phyloP scores from a whole-genome alignment of 2,888 invertebrate genomes.

The Lypha dubia region DNA sequence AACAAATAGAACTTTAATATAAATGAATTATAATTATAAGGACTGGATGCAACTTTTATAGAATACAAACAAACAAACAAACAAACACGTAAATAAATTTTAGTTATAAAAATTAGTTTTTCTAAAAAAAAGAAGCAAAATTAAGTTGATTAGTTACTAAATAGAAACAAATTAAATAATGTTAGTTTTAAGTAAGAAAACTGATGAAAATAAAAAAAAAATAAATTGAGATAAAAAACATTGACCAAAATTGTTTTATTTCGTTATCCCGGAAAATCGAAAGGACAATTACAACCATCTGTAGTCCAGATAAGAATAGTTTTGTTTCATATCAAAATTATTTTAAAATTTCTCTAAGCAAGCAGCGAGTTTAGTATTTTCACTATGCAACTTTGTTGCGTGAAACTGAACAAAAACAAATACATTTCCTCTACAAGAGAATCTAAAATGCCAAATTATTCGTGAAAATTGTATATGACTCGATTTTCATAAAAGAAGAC shows the following conservation, averaged over 20 bases:
- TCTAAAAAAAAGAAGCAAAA: neutral
- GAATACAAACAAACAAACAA: too few relatives aligned
- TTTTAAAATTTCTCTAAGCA: too few relatives aligned
- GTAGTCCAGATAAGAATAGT: too few relatives aligned
- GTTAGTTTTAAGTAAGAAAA: constrained; percentile 43
- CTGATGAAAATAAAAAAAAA: neutral
- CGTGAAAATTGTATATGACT: too few relatives aligned
- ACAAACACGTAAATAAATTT: constrained; percentile 15
- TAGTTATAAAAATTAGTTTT: constrained; percentile 11
- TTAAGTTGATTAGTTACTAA: constrained; percentile 6
- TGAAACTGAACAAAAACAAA: too few relatives aligned
- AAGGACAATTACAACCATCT: too few relatives aligned
- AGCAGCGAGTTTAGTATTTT: too few relatives aligned
- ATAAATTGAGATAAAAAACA: constrained; percentile 40
- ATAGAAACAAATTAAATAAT: constrained; percentile 27
- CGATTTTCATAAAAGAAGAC: too few relatives aligned
- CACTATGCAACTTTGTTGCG: too few relatives aligned
- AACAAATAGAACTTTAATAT: constrained; percentile 1
- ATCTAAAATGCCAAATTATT: too few relatives aligned
- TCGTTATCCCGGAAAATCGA: neutral
- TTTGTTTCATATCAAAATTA: too few relatives aligned
- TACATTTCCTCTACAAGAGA: too few relatives aligned
- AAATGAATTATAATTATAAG: neutral
- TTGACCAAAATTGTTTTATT: constrained; percentile 7
- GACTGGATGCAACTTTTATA: constrained; percentile 32